These are phyloP conservation scores for Pycnonotus jocosus DNA, from an alignment of 2,113 vertebrate species.

Conservation along the genomic window DNA sequence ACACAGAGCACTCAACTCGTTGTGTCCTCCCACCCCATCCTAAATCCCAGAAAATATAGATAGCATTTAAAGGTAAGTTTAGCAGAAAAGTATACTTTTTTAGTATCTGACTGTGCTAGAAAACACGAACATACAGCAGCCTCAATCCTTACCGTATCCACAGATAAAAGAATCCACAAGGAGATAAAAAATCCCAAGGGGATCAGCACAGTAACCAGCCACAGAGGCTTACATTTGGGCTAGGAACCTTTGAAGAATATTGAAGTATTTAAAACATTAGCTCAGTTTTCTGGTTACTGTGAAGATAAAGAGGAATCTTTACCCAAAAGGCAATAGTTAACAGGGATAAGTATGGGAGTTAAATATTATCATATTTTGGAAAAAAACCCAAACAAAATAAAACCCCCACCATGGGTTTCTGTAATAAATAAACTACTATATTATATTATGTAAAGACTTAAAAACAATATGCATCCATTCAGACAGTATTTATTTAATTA, in stretches of 20 bases:
- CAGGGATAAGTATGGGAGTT: not conserved
- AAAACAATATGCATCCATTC: slow-evolving; percentile 33
- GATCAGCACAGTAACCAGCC: not conserved
- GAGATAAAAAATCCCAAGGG: not conserved
- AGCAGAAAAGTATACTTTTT: not conserved
- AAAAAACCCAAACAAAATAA: not conserved
- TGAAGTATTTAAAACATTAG: not conserved
- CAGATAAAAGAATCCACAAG: not conserved
- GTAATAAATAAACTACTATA: not conserved
- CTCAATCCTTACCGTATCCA: not conserved
- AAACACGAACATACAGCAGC: not conserved
- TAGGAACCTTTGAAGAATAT: not conserved
- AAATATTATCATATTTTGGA: not conserved
- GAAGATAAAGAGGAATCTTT: not conserved
- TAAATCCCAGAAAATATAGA: not conserved
- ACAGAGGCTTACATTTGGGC: not conserved
- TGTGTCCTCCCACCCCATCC: not conserved
- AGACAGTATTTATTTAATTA: slow-evolving; percentile 72
- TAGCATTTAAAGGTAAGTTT: not conserved
- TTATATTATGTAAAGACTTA: not conserved
- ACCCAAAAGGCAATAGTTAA: not conserved
- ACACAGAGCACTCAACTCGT: not conserved
- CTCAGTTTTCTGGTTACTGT: not conserved
- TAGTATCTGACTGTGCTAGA: not conserved
- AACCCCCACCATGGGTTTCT: not conserved